Evolutionary conservation across 2,797 vertebrate genomes (phyloP), one percentile per base, ranked within the genome.

Genomic region (Moxostoma hubbsi): DNA sequence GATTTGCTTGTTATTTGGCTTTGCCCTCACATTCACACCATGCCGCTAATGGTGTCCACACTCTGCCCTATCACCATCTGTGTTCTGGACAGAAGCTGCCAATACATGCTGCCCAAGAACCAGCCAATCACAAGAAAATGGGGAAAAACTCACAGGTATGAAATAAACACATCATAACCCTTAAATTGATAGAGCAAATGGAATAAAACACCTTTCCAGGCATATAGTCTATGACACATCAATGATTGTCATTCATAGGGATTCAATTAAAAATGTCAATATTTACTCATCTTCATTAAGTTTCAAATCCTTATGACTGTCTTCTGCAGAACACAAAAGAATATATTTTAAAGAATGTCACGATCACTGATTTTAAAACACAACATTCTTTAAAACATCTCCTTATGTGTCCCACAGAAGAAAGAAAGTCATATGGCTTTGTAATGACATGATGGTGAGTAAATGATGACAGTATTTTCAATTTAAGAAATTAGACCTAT

Each of bases 61-160:
- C 69, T 72, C 69, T 66, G 62, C 77, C 69, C 77, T 65, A 61
- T 73, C 62, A 66, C 77, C 77, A 79, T 79, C 77, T 79, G 77
- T 45, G 69, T 69, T 79, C 50, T 36, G 9, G 16, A 71, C 58
- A 36, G 15, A 64, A 70, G 57, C 67, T 63, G 67, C 67, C 68
- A 71, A 64, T 79, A 50, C 59, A 47, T 55, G 67, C 59, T 24
- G 50, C 71, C 59, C 43, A 0, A 71, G 71, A 71, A 71, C 36
- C 58, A 57, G 51, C 46, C 77, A 66, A 79, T 66, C 62, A 51
- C 61, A 45, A 51, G 46, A 7, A 65, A 58, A 57, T 4, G 7
- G 18, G 36, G 4, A 51, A 15, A 79, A 57, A 73, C 10, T 45
- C 45, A 15, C 51, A 45, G 24, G 53, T 24, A 71, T 64, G 51